Base-by-base conservation (phyloP, 2,888 invertebrate genomes). In the Leptinotarsa rubiginosa region DNA sequence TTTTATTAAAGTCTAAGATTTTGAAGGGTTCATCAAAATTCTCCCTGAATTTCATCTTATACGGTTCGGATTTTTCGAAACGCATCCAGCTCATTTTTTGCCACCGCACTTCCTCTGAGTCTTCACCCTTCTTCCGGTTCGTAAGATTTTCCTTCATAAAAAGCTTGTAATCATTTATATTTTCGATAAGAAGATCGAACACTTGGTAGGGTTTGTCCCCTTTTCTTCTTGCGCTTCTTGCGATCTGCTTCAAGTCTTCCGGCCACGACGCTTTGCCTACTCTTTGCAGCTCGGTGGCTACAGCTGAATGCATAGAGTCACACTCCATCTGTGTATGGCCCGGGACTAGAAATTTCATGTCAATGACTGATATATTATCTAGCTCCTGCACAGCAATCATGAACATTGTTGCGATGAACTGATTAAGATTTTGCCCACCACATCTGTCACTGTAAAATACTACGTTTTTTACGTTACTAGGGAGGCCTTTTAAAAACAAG, bases 391-490 rank as follows among this genome's bases (percentile, higher is more conserved):
- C 79, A 31, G 82, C 81, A 59, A 22, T 59, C 68, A 81, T 54
- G 68, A 75, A 81, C 79, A 83, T 82, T 20, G 77, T 74, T 65
- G 79, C 79, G 10, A 81, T 76, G 75, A 71, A 83, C 71, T 83
- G 78, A 56, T 83, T 81, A 2, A 81, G 71, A 52, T 83, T 80
- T 74, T 83, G 83, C 7, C 83, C 83, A n/a, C 79, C 81, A 70
- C 81, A 83, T 70, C 81, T 69, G 65, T 83, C 82, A 73, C 82
- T 81, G 67, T 73, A 83, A 67, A 71, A 83, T 13, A 3, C 16
- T 1, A 52, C 16, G 13, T 5, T 52, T 3, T 3, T 52, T n/a
- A 52, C 52, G 2, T 3, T 47, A 65, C 15, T 47, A 3, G 80
- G 81, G 18, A 82, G 73, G n/a, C 78, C 79, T 74, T 82, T 72